A percentile compares a stretch with the other conserved stretches of the same genome.
phyloP scores from a whole-genome alignment of 2,113 vertebrate species.

The Hirundichthys speculiger region DNA sequence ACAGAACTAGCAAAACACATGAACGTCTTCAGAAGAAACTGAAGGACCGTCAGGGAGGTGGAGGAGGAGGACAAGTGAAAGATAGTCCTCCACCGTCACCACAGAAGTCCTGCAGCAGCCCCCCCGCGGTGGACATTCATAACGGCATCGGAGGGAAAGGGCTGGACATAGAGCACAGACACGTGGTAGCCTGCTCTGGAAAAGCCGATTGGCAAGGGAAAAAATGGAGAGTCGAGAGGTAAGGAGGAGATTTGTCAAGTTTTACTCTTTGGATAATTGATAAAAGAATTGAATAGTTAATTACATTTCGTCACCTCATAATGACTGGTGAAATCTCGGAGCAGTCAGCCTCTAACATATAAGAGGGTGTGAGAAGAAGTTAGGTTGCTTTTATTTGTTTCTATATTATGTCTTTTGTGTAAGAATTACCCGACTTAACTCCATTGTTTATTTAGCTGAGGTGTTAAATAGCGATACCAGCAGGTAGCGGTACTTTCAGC shows the following conservation, averaged over 20 bases:
- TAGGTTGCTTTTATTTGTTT: no score
- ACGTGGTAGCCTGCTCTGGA: conserved; percentile 73
- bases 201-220: conserved; percentile 80
- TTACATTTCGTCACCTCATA: conserved; percentile 7
- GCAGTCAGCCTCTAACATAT: background rate
- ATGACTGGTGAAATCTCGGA: background rate
- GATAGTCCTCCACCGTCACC: conserved; percentile 94
- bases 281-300: background rate
- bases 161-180: conserved; percentile 76
- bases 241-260: conserved; percentile 41
- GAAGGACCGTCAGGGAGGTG: conserved; percentile 88
- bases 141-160: conserved; percentile 87
- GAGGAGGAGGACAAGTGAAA: conserved; percentile 80
- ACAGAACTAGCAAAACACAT: conserved; percentile 93
- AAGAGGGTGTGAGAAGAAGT: background rate
- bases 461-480: no score
- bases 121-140: conserved; percentile 82
- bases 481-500: no score
- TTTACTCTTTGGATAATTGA: background rate
- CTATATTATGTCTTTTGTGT: no score
- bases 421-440: no score
- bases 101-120: conserved; percentile 85
- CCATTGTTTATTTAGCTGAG: no score
- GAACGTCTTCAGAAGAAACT: conserved; percentile 96
- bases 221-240: conserved; percentile 78